These are phyloP conservation scores for Brachionus angularis DNA, from an alignment of 1,140 invertebrate genomes.

Conservation along the genomic window DNA sequence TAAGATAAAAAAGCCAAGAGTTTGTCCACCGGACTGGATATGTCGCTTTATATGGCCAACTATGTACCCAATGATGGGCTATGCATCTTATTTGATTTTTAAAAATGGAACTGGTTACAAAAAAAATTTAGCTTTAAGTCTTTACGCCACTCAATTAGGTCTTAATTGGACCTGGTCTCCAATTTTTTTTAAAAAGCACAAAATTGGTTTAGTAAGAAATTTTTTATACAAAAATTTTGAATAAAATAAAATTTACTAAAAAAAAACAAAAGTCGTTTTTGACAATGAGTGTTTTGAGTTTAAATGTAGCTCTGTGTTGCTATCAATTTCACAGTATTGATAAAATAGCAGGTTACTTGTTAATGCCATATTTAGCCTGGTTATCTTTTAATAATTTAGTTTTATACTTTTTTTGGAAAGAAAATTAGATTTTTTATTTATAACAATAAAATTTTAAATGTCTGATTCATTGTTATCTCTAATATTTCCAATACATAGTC, in stretches of 20 bases:
- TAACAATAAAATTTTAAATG: no score
- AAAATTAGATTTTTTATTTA: no score
- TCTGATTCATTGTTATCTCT: no score
- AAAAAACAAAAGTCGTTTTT: no score
- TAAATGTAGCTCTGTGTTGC: constrained; percentile 64
- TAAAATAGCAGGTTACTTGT: constrained; percentile 66
- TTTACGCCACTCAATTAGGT: constrained; percentile 71
- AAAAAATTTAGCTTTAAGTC: constrained; percentile 60
- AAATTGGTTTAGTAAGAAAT: constrained; percentile 71
- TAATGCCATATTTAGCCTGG: constrained; percentile 76
- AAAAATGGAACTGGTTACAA: constrained; percentile 5
- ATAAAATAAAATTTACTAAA: no score
- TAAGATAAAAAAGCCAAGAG: no score
- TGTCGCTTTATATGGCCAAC: no score
- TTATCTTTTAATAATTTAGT: constrained; percentile 67
- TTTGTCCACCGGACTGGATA: no score
- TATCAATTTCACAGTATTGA: constrained; percentile 68
- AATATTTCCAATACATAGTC: no score
- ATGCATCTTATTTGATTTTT: constrained; percentile 77
- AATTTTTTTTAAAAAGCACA: constrained; percentile 73
- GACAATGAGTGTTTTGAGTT: constrained; percentile 66
- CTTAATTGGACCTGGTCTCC: constrained; percentile 82
- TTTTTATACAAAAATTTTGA: no score
- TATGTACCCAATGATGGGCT: no score
- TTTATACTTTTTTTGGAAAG: constrained; percentile 67